These are phyloP conservation scores for Festucalex cinctus DNA, from an alignment of 2,113 vertebrate species.

Conservation along the genomic window DNA sequence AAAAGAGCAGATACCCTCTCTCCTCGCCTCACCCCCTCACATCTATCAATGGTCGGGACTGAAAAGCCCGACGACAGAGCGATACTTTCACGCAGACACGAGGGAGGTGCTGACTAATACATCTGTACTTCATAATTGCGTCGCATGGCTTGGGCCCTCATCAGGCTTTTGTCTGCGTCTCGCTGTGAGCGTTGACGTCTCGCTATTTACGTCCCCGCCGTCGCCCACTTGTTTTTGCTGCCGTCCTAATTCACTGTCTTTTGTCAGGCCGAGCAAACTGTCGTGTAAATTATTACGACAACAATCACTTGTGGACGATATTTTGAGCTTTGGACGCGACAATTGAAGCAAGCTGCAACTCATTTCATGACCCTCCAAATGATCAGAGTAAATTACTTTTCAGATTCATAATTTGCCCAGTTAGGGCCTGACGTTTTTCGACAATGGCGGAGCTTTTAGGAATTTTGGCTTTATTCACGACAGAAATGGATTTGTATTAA, in stretches of 20 bases:
- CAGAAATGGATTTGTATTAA: background rate
- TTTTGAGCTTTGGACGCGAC: slow-evolving; percentile 7
- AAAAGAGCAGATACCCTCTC: slow-evolving; percentile 44
- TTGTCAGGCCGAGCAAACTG: slow-evolving; percentile 41
- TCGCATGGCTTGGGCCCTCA: slow-evolving; percentile 30
- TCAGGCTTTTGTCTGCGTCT: slow-evolving; percentile 39
- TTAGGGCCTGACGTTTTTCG: background rate
- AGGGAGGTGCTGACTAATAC: slow-evolving; percentile 38
- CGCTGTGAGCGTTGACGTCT: slow-evolving; percentile 46
- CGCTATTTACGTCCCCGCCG: slow-evolving; percentile 45
- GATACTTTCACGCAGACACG: slow-evolving; percentile 17
- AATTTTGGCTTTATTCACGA: background rate
- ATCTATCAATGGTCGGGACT: slow-evolving; percentile 43
- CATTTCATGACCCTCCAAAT: background rate
- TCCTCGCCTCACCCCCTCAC: slow-evolving; percentile 31
- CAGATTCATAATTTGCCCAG: background rate
- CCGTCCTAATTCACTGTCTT: slow-evolving; percentile 42
- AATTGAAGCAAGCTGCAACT: slow-evolving; percentile 9
- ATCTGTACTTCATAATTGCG: slow-evolving; percentile 57
- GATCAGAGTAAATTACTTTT: background rate
- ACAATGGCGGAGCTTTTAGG: background rate
- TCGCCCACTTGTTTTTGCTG: slow-evolving; percentile 39
- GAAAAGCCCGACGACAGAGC: slow-evolving; percentile 40
- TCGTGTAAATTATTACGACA: slow-evolving; percentile 27
- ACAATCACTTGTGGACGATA: slow-evolving; percentile 31